Evolutionary conservation across 2,888 invertebrate genomes (phyloP), one percentile per base, ranked within the genome.

Genomic region (Sesia bembeciformis): DNA sequence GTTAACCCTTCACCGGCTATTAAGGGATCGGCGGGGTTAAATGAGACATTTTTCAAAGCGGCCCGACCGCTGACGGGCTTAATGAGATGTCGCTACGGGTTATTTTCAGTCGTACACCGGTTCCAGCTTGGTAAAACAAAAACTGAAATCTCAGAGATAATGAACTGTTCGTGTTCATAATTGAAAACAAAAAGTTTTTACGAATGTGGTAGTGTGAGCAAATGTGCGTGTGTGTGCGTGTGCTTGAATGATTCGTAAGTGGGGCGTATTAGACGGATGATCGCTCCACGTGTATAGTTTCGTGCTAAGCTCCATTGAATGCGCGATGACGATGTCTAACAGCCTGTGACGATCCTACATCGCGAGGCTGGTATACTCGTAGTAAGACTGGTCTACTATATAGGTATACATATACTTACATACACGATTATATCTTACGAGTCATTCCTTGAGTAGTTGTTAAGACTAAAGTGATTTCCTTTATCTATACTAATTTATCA

Each of bases 21-120:
- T 87, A 87, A 77, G 73, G 83, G 84, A 82, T 76, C 68, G 78
- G 53, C 53, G 54, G 54, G 52, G 88, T 87, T 88, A 85, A 88
- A 87, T 83, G 85, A 82, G 82, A 87, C 84, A 87, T 89, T 86
- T 85, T 80, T 89, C 88, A 89, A 84, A 86, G 82, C 78, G 73
- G 57, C 57, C 60, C 66, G 67, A 75, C 72, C 76, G 76, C 78
- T 84, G 85, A 84, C 85, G 76, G 72, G 70, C 82, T 81, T 88
- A 89, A 89, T 89, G 89, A 88, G 84, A 85, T 84, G 86, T 86
- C 84, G 81, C 78, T 79, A 76, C 68, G 76, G 73, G 81, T 70
- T 89, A 88, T 89, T 89, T 87, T 84, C 78, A 83, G 87, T 74
- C 62, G 66, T 50, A 57, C 56, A 57, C 58, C 52, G 54, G 53